Percentiles rank a stretch among this genome's conserved stretches.
Evolutionary conservation across 2,113 vertebrate genomes (phyloP).

Genomic region (Bolborhynchus lineola): DNA sequence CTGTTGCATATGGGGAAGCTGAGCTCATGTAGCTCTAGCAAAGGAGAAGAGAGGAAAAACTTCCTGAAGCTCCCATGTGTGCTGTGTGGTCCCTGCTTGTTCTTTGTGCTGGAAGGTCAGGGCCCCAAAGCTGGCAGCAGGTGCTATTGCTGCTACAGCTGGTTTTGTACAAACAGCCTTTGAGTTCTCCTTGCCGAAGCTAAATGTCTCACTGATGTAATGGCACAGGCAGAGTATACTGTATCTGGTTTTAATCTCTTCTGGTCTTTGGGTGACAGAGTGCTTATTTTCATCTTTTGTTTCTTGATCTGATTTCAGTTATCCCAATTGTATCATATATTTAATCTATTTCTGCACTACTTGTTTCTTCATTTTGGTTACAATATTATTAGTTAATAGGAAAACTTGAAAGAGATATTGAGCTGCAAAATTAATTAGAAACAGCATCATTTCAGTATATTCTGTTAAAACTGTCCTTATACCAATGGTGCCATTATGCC

Average conservation of each 20-base stretch:
- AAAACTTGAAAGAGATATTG: background rate
- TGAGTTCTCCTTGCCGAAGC: background rate
- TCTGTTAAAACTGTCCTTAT: background rate
- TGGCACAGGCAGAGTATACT: background rate
- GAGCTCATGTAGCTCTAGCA: background rate
- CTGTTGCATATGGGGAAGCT: background rate
- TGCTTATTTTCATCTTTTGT: background rate
- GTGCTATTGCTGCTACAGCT: background rate
- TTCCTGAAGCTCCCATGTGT: background rate
- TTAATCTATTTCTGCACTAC: background rate
- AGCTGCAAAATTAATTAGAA: slow-evolving; percentile 17
- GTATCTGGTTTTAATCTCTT: background rate
- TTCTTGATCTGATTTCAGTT: slow-evolving; percentile 1
- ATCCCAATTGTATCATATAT: background rate
- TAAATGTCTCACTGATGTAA: background rate
- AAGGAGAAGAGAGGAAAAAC: background rate
- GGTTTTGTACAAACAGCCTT: background rate
- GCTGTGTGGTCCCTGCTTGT: background rate
- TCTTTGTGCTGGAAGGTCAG: background rate
- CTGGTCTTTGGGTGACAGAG: background rate
- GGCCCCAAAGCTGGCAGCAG: background rate
- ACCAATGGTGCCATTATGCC: background rate
- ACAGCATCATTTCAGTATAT: background rate
- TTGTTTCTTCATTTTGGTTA: slow-evolving; percentile 1
- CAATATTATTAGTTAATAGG: background rate